Evolutionary conservation across 2,797 vertebrate species (phyloP), one percentile per base, ranked within the genome.

Genomic region (Borostomias antarcticus): DNA sequence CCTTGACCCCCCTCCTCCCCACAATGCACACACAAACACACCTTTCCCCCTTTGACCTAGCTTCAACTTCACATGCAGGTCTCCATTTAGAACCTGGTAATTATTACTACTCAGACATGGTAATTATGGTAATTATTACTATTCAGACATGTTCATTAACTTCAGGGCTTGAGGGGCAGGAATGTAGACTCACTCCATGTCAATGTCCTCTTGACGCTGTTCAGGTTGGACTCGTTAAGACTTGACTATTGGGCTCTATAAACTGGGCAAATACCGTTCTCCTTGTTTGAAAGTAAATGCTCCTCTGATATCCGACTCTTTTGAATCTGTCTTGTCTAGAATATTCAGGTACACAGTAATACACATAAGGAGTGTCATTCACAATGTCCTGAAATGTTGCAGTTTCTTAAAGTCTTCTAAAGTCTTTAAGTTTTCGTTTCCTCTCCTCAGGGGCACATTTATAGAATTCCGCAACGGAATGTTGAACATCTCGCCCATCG

Each of bases 381-480:
- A n/a, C n/a, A n/a, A n/a, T n/a, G n/a, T n/a, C n/a, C n/a, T n/a
- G n/a, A n/a, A n/a, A n/a, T n/a, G n/a, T n/a, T n/a, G n/a, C n/a
- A n/a, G n/a, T n/a, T n/a, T n/a, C n/a, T n/a, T n/a, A n/a, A n/a
- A n/a, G n/a, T n/a, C n/a, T n/a, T n/a, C n/a, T 59, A 11, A 58
- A 37, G 4, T 43, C 4, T 23, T 0, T 50, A 26, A 13, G 5
- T 29, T 10, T 13, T 11, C 0, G 30, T 61, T 28, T 28, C 69
- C 13, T 50, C 4, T 17, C 15, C 69, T 35, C 85, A 99, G 98
- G n/a, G 98, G 98, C 45, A 99, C 96, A 0, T 99, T 99, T 85
- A 99, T 98, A 0, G 97, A 99, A 89, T 99, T 99, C 87, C 95
- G 97, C 74, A 98, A 95, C 0, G 98, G 97, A 40, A 98, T 96